phyloP scores from a whole-genome alignment of 1,140 invertebrate species.

The Chymomyza costata region DNA sequence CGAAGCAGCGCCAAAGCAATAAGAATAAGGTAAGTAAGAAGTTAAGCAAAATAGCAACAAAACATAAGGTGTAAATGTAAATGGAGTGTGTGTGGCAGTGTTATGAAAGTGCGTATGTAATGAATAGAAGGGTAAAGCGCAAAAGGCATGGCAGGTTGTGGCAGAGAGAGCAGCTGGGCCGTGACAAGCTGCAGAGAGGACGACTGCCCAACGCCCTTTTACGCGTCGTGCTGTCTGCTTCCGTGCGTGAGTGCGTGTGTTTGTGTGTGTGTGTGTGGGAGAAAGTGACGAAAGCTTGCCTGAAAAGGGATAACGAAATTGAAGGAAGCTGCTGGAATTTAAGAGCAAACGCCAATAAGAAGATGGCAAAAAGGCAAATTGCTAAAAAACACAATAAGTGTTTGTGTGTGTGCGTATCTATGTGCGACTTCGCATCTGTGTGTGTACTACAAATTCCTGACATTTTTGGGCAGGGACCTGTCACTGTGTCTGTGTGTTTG shows the following conservation, averaged over 20 bases:
- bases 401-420: too few species aligned
- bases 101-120: too few species aligned
- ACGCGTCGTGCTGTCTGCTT: conserved; percentile 63
- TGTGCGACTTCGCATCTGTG: conserved; percentile 12
- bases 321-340: not conserved
- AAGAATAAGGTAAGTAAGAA: conserved; percentile 56
- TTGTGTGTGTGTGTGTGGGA: conserved; percentile 31
- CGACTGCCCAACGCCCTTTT: conserved; percentile 63
- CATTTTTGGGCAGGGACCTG: not conserved
- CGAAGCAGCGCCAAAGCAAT: conserved; percentile 34
- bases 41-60: conserved; percentile 11
- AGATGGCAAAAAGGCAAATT: conserved; percentile 3
- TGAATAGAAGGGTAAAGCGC: not conserved
- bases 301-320: conserved; percentile 53
- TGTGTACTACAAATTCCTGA: not conserved
- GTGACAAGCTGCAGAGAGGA: conserved; percentile 9
- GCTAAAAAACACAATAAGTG: too few species aligned
- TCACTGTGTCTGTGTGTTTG: conserved; percentile 1
- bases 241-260: conserved; percentile 17
- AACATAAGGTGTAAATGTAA: conserved; percentile 6
- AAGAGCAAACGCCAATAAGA: conserved; percentile 14
- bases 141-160: too few species aligned
- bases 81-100: not conserved
- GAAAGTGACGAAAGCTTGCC: conserved; percentile 55
- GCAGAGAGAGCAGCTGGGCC: too few species aligned